phyloP scores from a whole-genome alignment of 2,113 vertebrate genomes.

The Perca flavescens region DNA sequence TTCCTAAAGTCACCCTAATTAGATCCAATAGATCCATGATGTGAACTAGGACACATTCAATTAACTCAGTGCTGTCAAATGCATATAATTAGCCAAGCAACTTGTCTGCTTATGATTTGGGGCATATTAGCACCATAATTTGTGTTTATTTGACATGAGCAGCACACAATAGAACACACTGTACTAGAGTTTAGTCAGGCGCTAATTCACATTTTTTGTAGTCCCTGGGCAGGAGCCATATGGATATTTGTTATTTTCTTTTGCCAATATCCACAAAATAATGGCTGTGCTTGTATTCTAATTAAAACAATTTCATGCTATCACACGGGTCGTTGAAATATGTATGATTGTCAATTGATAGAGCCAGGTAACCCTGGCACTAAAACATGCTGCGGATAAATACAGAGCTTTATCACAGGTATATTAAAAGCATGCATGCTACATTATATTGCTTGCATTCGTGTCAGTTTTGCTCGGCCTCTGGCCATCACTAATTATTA shows the following conservation, averaged over 20 bases:
- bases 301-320: conserved; percentile 62
- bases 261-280: conserved; percentile 54
- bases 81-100: conserved; percentile 68
- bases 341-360: conserved; percentile 26
- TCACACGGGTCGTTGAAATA: conserved; percentile 32
- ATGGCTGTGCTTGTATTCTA: conserved; percentile 32
- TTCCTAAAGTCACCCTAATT: conserved; percentile 51
- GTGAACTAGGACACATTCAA: conserved; percentile 48
- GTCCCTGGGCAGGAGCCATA: conserved; percentile 56
- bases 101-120: conserved; percentile 60
- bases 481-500: conserved; percentile 24
- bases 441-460: neutral
- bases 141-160: conserved; percentile 68
- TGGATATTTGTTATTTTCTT: conserved; percentile 53
- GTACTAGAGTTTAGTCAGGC: conserved; percentile 26
- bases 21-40: conserved; percentile 57
- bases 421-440: neutral
- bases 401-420: conserved; percentile 21
- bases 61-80: conserved; percentile 63
- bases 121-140: conserved; percentile 54
- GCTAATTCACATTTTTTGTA: conserved; percentile 52
- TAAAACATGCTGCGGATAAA: conserved; percentile 8
- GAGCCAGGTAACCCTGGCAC: conserved; percentile 24
- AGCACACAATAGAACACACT: conserved; percentile 38
- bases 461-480: neutral